Base-by-base conservation (phyloP, 2,113 vertebrate genomes). In the Lophochroa leadbeateri region DNA sequence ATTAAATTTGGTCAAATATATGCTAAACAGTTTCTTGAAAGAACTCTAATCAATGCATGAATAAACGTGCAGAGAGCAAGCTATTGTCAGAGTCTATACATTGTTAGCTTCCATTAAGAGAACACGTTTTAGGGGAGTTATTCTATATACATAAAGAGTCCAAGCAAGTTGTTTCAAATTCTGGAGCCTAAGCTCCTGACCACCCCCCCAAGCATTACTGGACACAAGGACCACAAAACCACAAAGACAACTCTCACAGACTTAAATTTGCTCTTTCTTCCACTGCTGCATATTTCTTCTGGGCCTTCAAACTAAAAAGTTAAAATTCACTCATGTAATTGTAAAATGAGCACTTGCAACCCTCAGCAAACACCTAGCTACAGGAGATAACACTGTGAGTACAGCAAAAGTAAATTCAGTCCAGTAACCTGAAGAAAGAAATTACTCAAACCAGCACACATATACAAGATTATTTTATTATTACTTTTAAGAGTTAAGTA, bases 61-160 rank as follows among this genome's bases (percentile, higher is more conserved):
- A 75, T 70, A 84, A 84, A 86, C 7, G 13, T 39, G 17, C 28
- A 76, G 35, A 90, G 35, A 90, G 35, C 15, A 84, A 55, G 23
- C 35, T 52, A 63, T 0, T 43, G 37, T 39, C 37, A 87, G 86
- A 71, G 17, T 16, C 60, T 10, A 85, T 55, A 70, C 84, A 53
- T 2, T 60, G 11, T 21, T 31, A 55, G 57, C 31, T 43, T 29
- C 35, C 29, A 1, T 11, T 20, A 20, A 84, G 18, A 84, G n/a
- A 63, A 58, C 0, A 0, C 3, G 4, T 15, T 67, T 53, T 15
- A 58, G 28, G 21, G 11, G 3, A 2, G 2, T 20, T 88, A 46
- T 72, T 79, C 84, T 39, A 49, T 9, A 64, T 21, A 39, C 10
- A 24, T 39, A 28, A 81, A 46, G 47, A 68, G 25, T 29, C 13